A percentile compares a stretch with the other conserved stretches of the same genome.
Evolutionary conservation across 1,140 invertebrate species (phyloP).

Genomic region (Pogonognathellus flavescens): DNA sequence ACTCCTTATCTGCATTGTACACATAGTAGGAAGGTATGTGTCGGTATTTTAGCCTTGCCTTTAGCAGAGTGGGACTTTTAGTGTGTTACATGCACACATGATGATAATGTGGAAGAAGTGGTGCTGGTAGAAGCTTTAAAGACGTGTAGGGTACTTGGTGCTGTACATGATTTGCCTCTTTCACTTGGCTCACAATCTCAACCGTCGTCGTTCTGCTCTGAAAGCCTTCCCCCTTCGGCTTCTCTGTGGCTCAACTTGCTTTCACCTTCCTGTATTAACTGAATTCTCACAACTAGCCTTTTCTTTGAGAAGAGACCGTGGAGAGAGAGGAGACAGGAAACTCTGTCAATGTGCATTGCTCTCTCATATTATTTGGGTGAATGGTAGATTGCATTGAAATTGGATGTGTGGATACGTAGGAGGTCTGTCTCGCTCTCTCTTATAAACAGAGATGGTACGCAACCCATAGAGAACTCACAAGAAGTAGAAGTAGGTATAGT

Average conservation of each 20-base stretch:
- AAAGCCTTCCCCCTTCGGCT: slow-evolving; percentile 12
- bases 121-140: no score
- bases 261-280: slow-evolving; percentile 43
- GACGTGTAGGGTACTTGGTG: no score
- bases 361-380: neutral
- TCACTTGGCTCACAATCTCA: slow-evolving; percentile 18
- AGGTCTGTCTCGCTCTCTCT: no score
- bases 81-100: no score
- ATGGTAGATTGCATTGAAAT: neutral
- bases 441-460: no score
- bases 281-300: slow-evolving; percentile 19
- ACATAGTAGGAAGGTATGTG: neutral
- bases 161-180: neutral
- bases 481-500: neutral
- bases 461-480: no score
- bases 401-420: neutral
- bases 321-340: neutral
- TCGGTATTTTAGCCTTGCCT: neutral
- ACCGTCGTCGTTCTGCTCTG: slow-evolving; percentile 22
- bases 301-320: neutral
- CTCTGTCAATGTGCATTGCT: neutral
- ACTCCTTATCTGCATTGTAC: no score
- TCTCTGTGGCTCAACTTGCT: slow-evolving; percentile 8
- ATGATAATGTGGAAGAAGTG: no score
- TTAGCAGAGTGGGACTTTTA: no score